Percentiles rank a stretch among this genome's conserved stretches.
Conservation (phyloP, 1,140 invertebrate genomes). For the Zaprionus taronus region DNA sequence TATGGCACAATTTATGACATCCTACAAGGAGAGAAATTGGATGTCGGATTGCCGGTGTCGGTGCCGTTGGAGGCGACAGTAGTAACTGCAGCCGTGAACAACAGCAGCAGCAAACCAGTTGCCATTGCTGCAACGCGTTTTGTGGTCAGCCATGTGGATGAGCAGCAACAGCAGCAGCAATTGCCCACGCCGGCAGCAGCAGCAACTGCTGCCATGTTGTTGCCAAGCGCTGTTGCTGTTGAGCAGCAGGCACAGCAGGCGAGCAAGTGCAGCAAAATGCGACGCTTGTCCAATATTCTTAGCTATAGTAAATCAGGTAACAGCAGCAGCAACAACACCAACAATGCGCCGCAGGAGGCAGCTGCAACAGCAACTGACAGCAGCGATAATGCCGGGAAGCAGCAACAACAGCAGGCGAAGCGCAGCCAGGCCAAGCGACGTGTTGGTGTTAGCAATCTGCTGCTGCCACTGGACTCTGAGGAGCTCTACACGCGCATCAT, state of each 20-base stretch:
- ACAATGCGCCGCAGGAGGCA: conserved; percentile 23
- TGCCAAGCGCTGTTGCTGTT: neutral
- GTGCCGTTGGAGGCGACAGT: neutral
- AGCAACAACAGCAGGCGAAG: conserved; percentile 47
- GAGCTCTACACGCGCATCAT: conserved; percentile 80
- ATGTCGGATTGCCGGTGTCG: conserved; percentile 29
- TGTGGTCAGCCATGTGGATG: conserved; percentile 79
- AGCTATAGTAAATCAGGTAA: conserved; percentile 58
- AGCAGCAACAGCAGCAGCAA: conserved; percentile 30
- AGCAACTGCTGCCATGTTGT: conserved; percentile 20
- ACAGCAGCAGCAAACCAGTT: conserved; percentile 44
- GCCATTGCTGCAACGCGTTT: conserved; percentile 59
- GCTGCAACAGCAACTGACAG: conserved; percentile 8
- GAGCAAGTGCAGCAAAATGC: conserved; percentile 76
- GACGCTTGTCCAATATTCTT: conserved; percentile 82
- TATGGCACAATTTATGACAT: conserved; percentile 84
- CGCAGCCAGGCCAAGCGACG: conserved; percentile 66
- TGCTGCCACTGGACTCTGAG: conserved; percentile 79
- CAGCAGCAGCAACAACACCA: conserved; percentile 9
- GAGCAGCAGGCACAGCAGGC: conserved; percentile 25
- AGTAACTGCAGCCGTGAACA: conserved; percentile 48
- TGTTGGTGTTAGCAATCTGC: conserved; percentile 69
- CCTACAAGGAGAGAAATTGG: conserved; percentile 76
- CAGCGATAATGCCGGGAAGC: conserved; percentile 20
- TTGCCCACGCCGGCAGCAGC: conserved; percentile 4